Conservation (phyloP, 2,113 vertebrate genomes). For the Paedocypris sp. region DNA sequence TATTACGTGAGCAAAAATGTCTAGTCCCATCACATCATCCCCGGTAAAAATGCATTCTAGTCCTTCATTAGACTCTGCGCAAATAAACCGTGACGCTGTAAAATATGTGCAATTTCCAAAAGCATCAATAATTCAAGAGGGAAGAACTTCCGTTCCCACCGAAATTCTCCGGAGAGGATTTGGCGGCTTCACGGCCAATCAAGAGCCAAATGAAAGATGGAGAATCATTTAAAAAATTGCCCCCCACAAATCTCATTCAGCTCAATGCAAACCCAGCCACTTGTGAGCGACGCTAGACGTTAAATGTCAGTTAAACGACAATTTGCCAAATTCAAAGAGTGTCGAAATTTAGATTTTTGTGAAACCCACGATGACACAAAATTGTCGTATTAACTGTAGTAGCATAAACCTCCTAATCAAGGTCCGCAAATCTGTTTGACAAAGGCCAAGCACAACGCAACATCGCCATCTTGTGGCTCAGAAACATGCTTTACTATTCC, state of each 20-base stretch:
- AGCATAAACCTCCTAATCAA: not conserved
- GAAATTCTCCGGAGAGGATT: slow-evolving; percentile 1
- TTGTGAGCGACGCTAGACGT: too few species aligned
- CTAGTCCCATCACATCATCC: not conserved
- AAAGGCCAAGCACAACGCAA: slow-evolving; percentile 38
- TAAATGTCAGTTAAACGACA: too few species aligned
- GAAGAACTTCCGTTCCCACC: slow-evolving; percentile 20
- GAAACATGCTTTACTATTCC: not conserved
- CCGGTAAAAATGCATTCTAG: slow-evolving; percentile 7
- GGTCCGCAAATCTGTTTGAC: too few species aligned
- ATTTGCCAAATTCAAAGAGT: too few species aligned
- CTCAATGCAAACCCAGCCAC: too few species aligned
- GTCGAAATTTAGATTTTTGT: too few species aligned
- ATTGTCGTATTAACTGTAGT: not conserved
- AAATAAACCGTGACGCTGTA: slow-evolving; percentile 41
- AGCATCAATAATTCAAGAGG: slow-evolving; percentile 60
- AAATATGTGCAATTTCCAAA: slow-evolving; percentile 49
- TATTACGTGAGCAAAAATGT: not conserved
- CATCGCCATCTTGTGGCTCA: slow-evolving; percentile 61
- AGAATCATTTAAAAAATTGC: not conserved
- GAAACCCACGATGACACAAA: not conserved
- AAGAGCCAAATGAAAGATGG: slow-evolving; percentile 12
- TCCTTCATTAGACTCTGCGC: slow-evolving; percentile 35
- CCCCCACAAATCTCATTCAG: too few species aligned
- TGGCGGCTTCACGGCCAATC: slow-evolving; percentile 1